Conservation (phyloP, 2,888 invertebrate species). For the Chamaedrilus cognettii region DNA sequence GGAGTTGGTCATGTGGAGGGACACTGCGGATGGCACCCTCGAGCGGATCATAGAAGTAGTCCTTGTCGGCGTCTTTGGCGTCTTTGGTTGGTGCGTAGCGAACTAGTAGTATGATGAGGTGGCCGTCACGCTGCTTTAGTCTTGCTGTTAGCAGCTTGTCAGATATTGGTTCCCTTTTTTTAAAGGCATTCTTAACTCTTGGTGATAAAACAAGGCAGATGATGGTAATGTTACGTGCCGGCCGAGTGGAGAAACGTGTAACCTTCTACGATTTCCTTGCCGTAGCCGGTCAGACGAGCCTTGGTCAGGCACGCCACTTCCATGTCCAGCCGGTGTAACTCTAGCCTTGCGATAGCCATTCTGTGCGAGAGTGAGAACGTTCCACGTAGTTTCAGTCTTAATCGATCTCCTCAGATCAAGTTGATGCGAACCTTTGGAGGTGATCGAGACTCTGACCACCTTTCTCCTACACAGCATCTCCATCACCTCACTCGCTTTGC, state of each 20-base stretch:
- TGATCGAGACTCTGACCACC: neutral
- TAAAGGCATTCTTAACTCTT: no score
- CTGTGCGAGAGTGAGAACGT: neutral
- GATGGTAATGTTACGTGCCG: neutral
- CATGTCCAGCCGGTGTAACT: neutral
- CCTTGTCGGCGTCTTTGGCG: neutral
- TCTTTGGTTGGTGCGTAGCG: neutral
- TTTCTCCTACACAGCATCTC: no score
- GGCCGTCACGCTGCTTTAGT: neutral
- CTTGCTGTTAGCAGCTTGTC: neutral
- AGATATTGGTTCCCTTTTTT: neutral
- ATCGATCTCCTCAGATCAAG: neutral
- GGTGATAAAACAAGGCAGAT: neutral
- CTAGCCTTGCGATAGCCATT: neutral
- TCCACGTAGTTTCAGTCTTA: neutral
- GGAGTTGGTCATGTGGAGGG: neutral
- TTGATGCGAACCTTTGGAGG: neutral
- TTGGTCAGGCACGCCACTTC: neutral
- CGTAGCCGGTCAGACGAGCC: neutral
- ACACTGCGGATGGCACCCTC: neutral
- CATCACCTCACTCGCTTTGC: no score
- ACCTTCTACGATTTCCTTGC: neutral
- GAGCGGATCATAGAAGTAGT: neutral
- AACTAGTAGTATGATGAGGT: neutral
- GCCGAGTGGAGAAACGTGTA: neutral